These are phyloP conservation scores for Aplodontia rufa DNA, from an alignment of 2,113 vertebrate genomes.

Conservation along the genomic window DNA sequence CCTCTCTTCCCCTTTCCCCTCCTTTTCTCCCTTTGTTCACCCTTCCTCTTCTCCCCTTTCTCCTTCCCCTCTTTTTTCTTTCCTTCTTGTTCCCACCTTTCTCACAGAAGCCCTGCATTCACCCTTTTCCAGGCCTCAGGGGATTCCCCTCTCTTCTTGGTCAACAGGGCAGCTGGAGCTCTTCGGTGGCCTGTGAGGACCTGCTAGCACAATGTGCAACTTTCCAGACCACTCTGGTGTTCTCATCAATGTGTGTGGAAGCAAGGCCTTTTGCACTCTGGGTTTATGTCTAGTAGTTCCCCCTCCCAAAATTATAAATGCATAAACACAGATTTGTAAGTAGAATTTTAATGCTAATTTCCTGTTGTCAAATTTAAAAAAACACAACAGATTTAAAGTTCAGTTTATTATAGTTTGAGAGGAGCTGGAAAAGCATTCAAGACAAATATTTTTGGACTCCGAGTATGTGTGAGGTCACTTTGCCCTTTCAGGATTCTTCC, in stretches of 20 bases:
- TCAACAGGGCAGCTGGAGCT: neutral
- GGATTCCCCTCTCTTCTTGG: accelerated
- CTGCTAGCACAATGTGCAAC: accelerated
- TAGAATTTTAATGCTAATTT: conserved; percentile 26
- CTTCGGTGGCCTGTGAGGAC: neutral
- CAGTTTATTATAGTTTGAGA: conserved; percentile 4
- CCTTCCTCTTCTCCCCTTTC: neutral
- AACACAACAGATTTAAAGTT: neutral
- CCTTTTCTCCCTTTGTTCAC: neutral
- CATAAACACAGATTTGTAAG: neutral
- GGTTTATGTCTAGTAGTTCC: neutral
- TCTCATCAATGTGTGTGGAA: neutral
- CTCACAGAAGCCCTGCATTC: accelerated
- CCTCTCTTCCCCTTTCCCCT: too few relatives aligned
- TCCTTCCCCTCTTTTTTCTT: neutral
- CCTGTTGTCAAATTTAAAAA: conserved; percentile 21
- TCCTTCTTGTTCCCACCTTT: neutral
- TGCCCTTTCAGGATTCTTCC: conserved; percentile 1
- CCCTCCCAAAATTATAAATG: neutral
- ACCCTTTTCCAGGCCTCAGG: neutral
- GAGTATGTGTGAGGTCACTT: conserved; percentile 53
- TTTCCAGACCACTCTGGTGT: neutral
- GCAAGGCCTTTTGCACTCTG: neutral
- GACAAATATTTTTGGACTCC: conserved; percentile 37
- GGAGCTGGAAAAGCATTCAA: neutral